Conservation (phyloP, 2,113 vertebrate species). For the Neotoma lepida region DNA sequence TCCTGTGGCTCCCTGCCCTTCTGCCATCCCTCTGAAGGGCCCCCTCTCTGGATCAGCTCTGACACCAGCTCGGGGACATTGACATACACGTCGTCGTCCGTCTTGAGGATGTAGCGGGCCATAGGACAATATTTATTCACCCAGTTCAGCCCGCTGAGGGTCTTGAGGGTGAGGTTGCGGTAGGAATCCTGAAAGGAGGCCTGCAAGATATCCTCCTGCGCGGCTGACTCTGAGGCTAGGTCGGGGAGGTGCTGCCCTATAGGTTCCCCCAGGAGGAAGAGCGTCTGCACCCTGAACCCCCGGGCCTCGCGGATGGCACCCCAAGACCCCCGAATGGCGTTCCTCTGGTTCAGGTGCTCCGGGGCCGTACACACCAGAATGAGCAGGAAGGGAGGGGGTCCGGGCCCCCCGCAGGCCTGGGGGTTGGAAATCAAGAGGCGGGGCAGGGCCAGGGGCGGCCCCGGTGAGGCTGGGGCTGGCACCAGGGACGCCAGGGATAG, state of each 20-base stretch:
- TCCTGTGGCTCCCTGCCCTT: neutral
- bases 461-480: conserved; percentile 28
- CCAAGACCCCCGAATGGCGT: conserved; percentile 91
- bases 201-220: conserved; percentile 89
- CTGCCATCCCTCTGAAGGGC: conserved; percentile 28
- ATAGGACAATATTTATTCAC: conserved; percentile 85
- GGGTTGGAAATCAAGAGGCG: conserved; percentile 66
- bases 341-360: conserved; percentile 84
- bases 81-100: conserved; percentile 93
- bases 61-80: conserved; percentile 86
- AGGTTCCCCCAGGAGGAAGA: conserved; percentile 89
- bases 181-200: conserved; percentile 91
- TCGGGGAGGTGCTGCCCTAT: neutral
- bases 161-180: conserved; percentile 93
- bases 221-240: conserved; percentile 85
- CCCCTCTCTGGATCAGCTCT: conserved; percentile 66
- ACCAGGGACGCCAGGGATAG: conserved; percentile 56
- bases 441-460: conserved; percentile 72
- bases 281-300: conserved; percentile 86
- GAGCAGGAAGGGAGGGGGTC: conserved; percentile 85
- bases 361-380: conserved; percentile 88
- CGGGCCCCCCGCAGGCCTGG: conserved; percentile 4
- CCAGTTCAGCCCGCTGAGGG: conserved; percentile 90
- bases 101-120: conserved; percentile 91
- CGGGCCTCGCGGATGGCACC: conserved; percentile 83